A percentile compares a stretch with the other conserved stretches of the same genome.
Conservation (phyloP, 2,113 vertebrate genomes). For the Dryoscopus gambensis region DNA sequence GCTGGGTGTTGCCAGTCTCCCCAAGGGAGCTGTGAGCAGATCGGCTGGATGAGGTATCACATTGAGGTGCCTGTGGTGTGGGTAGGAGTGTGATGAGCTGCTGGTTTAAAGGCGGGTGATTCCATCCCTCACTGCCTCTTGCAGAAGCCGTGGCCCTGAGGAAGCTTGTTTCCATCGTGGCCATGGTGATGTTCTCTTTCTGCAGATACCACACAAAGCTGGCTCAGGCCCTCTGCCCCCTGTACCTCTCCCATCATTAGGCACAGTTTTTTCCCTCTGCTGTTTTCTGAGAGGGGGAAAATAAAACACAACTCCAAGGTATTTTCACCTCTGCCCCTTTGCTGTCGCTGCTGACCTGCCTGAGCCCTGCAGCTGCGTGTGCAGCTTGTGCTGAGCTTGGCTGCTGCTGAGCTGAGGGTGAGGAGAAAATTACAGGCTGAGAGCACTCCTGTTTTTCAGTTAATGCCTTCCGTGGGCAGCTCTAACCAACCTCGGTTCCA, state of each 20-base stretch:
- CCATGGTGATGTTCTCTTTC: background rate
- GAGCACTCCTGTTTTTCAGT: background rate
- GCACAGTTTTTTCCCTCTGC: accelerated
- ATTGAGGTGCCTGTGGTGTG: background rate
- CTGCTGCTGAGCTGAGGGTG: background rate
- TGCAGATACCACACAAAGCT: background rate
- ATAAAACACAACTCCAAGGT: background rate
- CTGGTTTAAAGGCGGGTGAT: background rate
- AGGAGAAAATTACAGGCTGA: background rate
- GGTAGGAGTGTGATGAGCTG: background rate
- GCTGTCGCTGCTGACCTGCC: background rate
- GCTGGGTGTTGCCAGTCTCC: background rate
- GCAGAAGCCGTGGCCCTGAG: accelerated
- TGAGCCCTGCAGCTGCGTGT: background rate
- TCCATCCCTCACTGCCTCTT: background rate
- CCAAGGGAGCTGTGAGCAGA: background rate
- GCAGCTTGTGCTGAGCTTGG: background rate
- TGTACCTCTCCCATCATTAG: accelerated
- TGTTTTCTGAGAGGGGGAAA: background rate
- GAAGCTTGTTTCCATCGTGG: background rate
- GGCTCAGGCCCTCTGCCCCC: background rate
- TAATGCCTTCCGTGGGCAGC: background rate
- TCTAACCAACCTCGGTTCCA: accelerated
- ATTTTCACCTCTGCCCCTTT: background rate
- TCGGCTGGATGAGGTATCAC: accelerated